phyloP scores from a whole-genome alignment of 1,140 invertebrate genomes.

The Lepidurus apus region DNA sequence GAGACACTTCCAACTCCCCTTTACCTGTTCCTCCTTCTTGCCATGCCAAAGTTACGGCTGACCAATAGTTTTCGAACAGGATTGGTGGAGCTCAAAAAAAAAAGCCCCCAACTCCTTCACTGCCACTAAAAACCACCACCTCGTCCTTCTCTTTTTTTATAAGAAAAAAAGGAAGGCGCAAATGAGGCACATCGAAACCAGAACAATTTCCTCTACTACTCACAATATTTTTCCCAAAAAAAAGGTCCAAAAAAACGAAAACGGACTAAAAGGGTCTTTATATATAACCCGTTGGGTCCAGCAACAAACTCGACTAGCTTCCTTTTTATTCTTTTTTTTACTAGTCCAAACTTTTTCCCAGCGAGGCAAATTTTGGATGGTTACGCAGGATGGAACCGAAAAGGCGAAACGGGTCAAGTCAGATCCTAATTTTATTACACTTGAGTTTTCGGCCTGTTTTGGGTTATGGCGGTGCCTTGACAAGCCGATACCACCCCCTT shows the following conservation, averaged over 20 bases:
- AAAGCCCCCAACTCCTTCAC: background rate
- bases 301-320: background rate
- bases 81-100: background rate
- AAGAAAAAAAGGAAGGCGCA: constrained; percentile 34
- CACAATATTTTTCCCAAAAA: background rate
- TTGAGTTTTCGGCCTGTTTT: background rate
- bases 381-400: background rate
- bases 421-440: background rate
- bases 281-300: background rate
- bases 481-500: background rate
- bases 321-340: background rate
- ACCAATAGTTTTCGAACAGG: constrained; percentile 15
- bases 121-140: background rate
- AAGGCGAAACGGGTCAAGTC: background rate
- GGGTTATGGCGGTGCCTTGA: background rate
- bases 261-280: background rate
- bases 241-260: background rate
- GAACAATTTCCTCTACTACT: constrained; percentile 34
- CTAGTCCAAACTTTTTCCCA: background rate
- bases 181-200: constrained; percentile 36
- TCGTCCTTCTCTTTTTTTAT: constrained; percentile 22
- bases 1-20: background rate
- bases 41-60: constrained; percentile 1
- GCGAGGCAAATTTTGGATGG: background rate
- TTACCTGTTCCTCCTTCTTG: constrained; percentile 18